These are phyloP conservation scores for Euproctis similis DNA, from an alignment of 2,888 invertebrate species.

Conservation along the genomic window DNA sequence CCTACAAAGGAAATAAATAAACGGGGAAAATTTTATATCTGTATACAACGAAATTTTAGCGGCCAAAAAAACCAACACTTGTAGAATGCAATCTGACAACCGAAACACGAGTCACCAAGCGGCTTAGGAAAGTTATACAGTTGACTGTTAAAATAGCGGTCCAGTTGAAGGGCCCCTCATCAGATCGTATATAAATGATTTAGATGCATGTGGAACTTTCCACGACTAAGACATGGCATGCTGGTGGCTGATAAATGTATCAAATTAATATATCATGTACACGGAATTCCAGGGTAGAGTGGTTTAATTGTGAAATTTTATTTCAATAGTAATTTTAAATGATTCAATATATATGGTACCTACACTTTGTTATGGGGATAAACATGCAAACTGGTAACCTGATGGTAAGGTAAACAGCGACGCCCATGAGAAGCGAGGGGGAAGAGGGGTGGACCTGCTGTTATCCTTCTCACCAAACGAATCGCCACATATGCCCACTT, in stretches of 20 bases:
- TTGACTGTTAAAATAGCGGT: conserved; percentile 31
- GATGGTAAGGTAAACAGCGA: no score
- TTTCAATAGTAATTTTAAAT: conserved; percentile 4
- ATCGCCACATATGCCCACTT: no score
- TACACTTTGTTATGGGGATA: no score
- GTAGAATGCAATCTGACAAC: conserved; percentile 35
- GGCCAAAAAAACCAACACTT: conserved; percentile 20
- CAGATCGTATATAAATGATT: conserved; percentile 10
- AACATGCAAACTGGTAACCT: no score
- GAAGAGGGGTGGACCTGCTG: no score
- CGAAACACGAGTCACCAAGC: conserved; percentile 28
- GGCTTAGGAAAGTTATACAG: conserved; percentile 38
- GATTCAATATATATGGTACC: no score
- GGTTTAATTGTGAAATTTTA: conserved; percentile 1
- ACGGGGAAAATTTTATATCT: conserved; percentile 4
- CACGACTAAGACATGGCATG: conserved; percentile 10
- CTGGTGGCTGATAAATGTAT: conserved; percentile 11
- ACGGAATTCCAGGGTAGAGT: not conserved
- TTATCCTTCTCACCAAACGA: no score
- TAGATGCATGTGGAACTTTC: conserved; percentile 12
- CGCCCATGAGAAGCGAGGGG: no score
- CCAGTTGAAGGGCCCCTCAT: conserved; percentile 11
- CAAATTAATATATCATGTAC: conserved; percentile 13
- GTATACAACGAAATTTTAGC: conserved; percentile 33
- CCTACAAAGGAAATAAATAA: no score